Conservation (phyloP, 2,888 invertebrate genomes). For the Acronicta leporina region DNA sequence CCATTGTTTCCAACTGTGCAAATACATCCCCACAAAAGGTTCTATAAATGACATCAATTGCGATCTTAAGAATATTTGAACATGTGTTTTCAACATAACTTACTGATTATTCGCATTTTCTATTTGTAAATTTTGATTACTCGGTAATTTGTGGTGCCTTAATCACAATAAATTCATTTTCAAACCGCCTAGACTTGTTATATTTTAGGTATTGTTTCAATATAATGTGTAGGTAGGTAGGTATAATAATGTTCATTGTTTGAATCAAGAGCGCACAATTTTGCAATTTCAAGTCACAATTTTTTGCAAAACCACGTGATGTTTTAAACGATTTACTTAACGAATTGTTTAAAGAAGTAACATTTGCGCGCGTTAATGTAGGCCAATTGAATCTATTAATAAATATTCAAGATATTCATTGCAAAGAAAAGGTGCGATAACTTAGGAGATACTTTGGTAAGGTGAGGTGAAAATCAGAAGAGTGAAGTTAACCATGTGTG, state of each 20-base stretch:
- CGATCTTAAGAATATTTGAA: constrained; percentile 57
- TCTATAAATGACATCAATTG: constrained; percentile 42
- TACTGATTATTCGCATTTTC: constrained; percentile 22
- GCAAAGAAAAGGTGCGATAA: constrained; percentile 5
- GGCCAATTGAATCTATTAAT: not conserved
- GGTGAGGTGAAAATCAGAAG: constrained; percentile 56
- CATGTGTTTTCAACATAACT: constrained; percentile 65
- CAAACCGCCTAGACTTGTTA: constrained; percentile 12
- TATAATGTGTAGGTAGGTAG: too few species aligned
- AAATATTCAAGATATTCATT: constrained; percentile 4
- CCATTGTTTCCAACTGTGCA: constrained; percentile 68
- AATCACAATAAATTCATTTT: constrained; percentile 31
- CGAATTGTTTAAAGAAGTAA: not conserved
- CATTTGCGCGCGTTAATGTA: constrained; percentile 1
- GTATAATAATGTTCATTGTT: constrained; percentile 27
- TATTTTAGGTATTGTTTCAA: constrained; percentile 12
- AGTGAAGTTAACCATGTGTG: constrained; percentile 45
- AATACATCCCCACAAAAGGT: constrained; percentile 57
- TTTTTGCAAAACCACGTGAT: constrained; percentile 26
- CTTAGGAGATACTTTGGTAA: not conserved
- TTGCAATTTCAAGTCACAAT: constrained; percentile 1
- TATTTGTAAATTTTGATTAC: constrained; percentile 23
- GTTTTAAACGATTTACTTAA: not conserved
- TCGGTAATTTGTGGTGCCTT: constrained; percentile 9
- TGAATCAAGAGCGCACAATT: constrained; percentile 11